Evolutionary conservation across 2,888 invertebrate genomes (phyloP).

Genomic region (Hirudinaria manillensis): DNA sequence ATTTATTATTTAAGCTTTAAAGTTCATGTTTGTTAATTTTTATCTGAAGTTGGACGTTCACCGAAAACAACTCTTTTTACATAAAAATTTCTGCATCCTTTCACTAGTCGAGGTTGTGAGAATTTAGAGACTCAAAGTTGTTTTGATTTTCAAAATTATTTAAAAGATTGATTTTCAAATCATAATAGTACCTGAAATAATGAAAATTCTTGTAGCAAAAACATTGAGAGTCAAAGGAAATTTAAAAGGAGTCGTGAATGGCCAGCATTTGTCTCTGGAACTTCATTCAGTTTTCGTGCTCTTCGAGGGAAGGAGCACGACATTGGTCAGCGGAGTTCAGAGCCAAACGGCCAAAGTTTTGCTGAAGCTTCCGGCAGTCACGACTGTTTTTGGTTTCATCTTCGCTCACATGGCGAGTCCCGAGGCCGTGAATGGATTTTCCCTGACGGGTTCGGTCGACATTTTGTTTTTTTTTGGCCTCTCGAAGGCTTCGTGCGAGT

Average conservation of each 20-base stretch:
- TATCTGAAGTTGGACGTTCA: too few species aligned
- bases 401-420: slow-evolving; percentile 75
- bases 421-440: slow-evolving; percentile 78
- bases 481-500: too few species aligned
- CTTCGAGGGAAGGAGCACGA: slow-evolving; percentile 67
- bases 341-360: slow-evolving; percentile 70
- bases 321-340: slow-evolving; percentile 75
- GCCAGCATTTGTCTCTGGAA: slow-evolving; percentile 65
- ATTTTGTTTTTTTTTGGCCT: background rate
- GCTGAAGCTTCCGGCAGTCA: slow-evolving; percentile 61
- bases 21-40: too few species aligned
- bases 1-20: too few species aligned
- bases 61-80: too few species aligned
- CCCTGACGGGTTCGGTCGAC: slow-evolving; percentile 56
- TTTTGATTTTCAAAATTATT: too few species aligned
- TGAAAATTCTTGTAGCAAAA: too few species aligned
- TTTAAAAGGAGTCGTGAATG: slow-evolving; percentile 77
- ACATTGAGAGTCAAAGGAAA: slow-evolving; percentile 73
- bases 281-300: slow-evolving; percentile 84
- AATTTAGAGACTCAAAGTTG: too few species aligned
- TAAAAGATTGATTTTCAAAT: too few species aligned
- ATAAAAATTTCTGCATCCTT: too few species aligned
- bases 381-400: slow-evolving; percentile 82
- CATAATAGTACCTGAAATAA: too few species aligned
- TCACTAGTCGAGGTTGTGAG: too few species aligned